phyloP scores from a whole-genome alignment of 2,888 invertebrate genomes.

The Pegoplata infirma region DNA sequence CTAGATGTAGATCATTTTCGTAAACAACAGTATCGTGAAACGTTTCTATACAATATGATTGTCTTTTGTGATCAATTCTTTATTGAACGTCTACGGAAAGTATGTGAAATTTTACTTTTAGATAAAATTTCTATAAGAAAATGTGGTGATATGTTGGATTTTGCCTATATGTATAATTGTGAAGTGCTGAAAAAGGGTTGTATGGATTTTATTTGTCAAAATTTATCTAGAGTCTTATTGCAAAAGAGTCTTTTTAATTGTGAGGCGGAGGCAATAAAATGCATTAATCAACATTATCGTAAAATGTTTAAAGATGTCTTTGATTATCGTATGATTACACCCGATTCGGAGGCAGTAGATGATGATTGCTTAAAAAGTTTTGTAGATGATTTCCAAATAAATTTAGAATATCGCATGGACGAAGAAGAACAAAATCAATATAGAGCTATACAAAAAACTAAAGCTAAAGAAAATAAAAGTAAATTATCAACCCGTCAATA shows the following conservation, averaged over 20 bases:
- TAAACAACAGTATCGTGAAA: constrained; percentile 83
- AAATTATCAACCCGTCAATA: constrained; percentile 72
- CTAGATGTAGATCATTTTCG: constrained; percentile 82
- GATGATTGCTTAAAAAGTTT: constrained; percentile 80
- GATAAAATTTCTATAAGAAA: constrained; percentile 86
- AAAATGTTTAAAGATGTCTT: constrained; percentile 80
- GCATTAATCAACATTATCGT: constrained; percentile 84
- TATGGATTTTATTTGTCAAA: constrained; percentile 88
- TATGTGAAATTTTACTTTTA: constrained; percentile 84
- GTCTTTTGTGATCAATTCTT: constrained; percentile 90
- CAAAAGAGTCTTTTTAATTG: constrained; percentile 83
- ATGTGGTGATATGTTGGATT: constrained; percentile 86
- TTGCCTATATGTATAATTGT: constrained; percentile 88
- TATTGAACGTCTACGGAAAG: constrained; percentile 84
- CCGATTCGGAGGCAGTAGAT: constrained; percentile 82
- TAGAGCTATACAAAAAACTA: constrained; percentile 62
- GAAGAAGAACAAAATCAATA: constrained; percentile 69
- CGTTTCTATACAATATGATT: constrained; percentile 85
- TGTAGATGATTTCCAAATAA: constrained; percentile 79
- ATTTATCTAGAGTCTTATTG: constrained; percentile 86
- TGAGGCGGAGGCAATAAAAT: constrained; percentile 81
- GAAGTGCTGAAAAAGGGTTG: constrained; percentile 84
- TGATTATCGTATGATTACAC: constrained; percentile 83
- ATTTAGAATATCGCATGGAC: constrained; percentile 79
- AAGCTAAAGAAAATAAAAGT: constrained; percentile 66